Evolutionary conservation across 2,888 invertebrate species (phyloP), one percentile per base, ranked within the genome.

Genomic region (Pemphredon lugubris): DNA sequence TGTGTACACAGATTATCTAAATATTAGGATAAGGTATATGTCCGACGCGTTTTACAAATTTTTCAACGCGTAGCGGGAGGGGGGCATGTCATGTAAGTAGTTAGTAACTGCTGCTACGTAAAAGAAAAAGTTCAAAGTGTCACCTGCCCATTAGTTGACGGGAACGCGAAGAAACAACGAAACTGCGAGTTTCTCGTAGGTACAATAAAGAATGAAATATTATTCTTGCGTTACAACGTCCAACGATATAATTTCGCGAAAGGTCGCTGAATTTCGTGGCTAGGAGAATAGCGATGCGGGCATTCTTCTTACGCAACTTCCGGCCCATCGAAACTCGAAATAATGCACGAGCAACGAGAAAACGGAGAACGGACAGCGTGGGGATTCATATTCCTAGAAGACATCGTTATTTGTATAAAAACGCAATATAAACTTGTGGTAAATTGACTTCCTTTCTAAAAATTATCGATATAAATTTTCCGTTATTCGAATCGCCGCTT

Each of bases 171-270:
- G 16, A 30, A 37, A 34, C 39, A 64, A 61, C 57, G 45, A 65
- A 66, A 54, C 51, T 48, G 40, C 54, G 20, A n/a, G 42, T 44
- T 37, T 18, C 59, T 48, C 48, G 60, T 23, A n/a, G n/a, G n/a
- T n/a, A 61, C 61, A 57, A 74, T 74, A 63, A 75, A 55, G 66
- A 47, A 48, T 75, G 75, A 75, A 67, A 70, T 67, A 66, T 70
- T 70, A 63, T 58, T 48, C 57, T 66, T 50, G 58, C 66, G 55
- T 51, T 70, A 26, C 37, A 37, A 20, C 37, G 39, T 30, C 45
- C 54, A 51, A 65, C 59, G 48, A 48, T 37, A 44, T 61, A 61
- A 55, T 61, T 61, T 55, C 48, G 30, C 18, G 40, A 16, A 7
- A 7, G 16, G 30, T 14, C 34, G 26, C n/a, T 54, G 40, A 37